Percentiles rank a stretch among this genome's conserved stretches.
Conservation (phyloP, 2,797 vertebrate species). For the Pangasius sanitwongsei region DNA sequence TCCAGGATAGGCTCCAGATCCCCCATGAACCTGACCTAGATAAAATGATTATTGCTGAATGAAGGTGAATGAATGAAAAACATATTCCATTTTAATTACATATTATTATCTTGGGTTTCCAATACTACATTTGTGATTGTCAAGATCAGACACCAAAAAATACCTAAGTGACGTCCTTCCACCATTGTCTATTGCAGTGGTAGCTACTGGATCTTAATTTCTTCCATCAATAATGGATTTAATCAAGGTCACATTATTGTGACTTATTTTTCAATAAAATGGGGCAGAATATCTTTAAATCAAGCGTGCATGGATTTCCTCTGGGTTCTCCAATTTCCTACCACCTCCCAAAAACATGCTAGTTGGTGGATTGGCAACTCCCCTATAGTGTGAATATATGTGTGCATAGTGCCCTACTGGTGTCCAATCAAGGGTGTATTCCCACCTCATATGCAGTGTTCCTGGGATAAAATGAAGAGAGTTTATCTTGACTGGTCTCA, state of each 20-base stretch:
- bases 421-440: not conserved
- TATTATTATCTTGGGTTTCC: not conserved
- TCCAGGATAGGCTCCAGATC: not conserved
- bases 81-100: not conserved
- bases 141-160: not conserved
- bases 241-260: not conserved
- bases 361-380: not conserved
- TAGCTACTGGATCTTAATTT: not conserved
- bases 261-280: not conserved
- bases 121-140: not conserved
- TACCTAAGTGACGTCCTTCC: not conserved
- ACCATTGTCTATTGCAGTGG: not conserved
- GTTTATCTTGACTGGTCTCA: not conserved
- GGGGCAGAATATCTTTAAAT: not conserved
- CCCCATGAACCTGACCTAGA: not conserved
- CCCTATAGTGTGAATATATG: not conserved
- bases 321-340: not conserved
- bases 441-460: not conserved
- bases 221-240: not conserved
- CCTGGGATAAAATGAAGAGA: slow-evolving; percentile 22
- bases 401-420: not conserved
- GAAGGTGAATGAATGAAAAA: not conserved
- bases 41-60: not conserved
- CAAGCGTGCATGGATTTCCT: not conserved
- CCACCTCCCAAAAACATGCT: not conserved